Evolutionary conservation across 2,797 vertebrate genomes (phyloP).

Genomic region (Pseudotriccus pelzelni): DNA sequence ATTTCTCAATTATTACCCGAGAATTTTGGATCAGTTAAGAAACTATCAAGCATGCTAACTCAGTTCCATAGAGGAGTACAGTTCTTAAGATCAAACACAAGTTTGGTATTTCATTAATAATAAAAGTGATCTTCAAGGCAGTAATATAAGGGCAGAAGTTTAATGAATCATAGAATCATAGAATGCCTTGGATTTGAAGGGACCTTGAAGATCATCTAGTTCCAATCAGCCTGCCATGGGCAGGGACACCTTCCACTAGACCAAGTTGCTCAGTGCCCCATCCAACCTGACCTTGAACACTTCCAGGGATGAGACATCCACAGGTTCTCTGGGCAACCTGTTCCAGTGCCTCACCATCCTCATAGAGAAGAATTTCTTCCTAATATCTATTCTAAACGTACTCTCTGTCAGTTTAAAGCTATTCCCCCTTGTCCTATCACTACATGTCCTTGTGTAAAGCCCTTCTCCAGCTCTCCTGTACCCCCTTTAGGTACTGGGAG

Average conservation of each 20-base stretch:
- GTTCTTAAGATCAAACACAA: not conserved
- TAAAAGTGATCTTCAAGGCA: not conserved
- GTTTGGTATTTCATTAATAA: not conserved
- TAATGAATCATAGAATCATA: not conserved
- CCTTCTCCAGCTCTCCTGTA: not conserved
- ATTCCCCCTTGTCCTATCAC: not conserved
- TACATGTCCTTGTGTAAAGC: not conserved
- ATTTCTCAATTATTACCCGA: not conserved
- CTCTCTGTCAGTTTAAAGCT: not conserved
- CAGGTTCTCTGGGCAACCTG: not conserved
- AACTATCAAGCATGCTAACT: not conserved
- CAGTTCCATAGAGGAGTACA: not conserved
- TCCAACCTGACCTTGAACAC: not conserved
- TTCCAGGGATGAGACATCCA: not conserved
- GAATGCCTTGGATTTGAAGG: not conserved
- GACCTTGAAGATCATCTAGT: not conserved
- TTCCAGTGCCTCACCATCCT: not conserved
- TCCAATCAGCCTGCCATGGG: not conserved
- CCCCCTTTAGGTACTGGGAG: not conserved
- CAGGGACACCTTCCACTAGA: not conserved
- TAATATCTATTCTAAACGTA: not conserved
- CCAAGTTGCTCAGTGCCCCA: not conserved
- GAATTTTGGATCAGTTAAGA: not conserved
- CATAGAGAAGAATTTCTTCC: not conserved
- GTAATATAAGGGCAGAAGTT: not conserved